Conservation (phyloP, 2,888 invertebrate genomes). For the Philonicus albiceps region DNA sequence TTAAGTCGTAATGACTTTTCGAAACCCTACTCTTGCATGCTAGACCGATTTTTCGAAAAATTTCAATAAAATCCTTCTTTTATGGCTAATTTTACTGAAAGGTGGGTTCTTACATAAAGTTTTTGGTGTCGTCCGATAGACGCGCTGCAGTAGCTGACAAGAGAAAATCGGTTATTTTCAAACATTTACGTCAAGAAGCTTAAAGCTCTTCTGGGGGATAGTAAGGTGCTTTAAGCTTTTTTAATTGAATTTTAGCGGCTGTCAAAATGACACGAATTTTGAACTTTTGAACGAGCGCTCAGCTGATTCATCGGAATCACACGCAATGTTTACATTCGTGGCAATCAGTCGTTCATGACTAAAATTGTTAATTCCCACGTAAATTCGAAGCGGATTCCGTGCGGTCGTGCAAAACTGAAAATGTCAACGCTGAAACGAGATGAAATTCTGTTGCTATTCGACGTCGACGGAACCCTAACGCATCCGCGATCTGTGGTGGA, state of each 20-base stretch:
- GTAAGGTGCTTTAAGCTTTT: not conserved
- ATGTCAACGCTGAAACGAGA: slow-evolving; percentile 51
- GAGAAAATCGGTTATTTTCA: no score
- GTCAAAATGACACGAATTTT: not conserved
- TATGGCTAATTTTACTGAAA: no score
- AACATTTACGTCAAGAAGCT: no score
- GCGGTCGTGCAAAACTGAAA: not conserved
- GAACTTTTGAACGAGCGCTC: not conserved
- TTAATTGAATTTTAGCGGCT: not conserved
- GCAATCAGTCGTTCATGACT: not conserved
- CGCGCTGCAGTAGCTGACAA: no score
- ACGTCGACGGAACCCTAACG: slow-evolving; percentile 94
- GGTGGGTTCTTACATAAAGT: no score
- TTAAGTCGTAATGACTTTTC: no score
- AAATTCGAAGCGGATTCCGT: not conserved
- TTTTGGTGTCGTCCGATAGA: no score
- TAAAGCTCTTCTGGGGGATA: not conserved
- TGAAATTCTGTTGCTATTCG: slow-evolving; percentile 78
- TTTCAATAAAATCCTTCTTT: no score
- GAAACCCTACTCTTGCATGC: no score
- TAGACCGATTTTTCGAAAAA: no score
- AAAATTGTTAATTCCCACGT: not conserved
- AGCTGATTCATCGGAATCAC: not conserved
- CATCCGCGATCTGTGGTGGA: slow-evolving; percentile 78
- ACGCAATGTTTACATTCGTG: not conserved